phyloP scores from a whole-genome alignment of 2,888 invertebrate genomes.

The Clunio marinus region DNA sequence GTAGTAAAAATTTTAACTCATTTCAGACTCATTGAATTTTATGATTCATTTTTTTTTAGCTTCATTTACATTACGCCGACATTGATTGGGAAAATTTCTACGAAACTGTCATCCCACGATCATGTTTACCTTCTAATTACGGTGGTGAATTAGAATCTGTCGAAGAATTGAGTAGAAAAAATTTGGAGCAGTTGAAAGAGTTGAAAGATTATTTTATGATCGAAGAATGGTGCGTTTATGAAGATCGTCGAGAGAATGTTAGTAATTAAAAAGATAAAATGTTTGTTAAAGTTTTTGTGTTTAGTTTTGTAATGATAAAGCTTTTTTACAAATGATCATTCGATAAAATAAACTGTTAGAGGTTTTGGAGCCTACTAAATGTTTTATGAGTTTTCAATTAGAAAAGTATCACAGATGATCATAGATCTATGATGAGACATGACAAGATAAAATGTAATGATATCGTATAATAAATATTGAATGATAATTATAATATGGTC shows the following conservation, averaged over 20 bases:
- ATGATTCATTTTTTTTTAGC: conserved; percentile 14
- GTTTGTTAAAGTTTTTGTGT: no score
- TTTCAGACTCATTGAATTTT: neutral
- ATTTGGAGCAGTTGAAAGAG: neutral
- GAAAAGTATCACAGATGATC: no score
- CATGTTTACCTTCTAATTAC: conserved; percentile 58
- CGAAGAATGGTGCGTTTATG: neutral
- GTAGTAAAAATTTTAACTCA: neutral
- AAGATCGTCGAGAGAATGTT: neutral
- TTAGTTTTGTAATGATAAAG: no score
- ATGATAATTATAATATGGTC: no score
- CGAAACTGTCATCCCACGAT: conserved; percentile 54
- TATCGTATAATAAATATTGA: no score
- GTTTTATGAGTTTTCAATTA: conserved; percentile 9
- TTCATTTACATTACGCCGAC: conserved; percentile 2
- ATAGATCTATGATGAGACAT: neutral
- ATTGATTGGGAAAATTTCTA: conserved; percentile 12
- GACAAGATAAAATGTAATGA: no score
- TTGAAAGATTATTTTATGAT: conserved; percentile 6
- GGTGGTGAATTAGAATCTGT: conserved; percentile 55
- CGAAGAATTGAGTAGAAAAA: conserved; percentile 37
- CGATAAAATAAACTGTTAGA: neutral
- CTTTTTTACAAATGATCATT: no score
- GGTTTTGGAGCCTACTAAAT: neutral
- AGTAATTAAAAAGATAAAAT: neutral